Percentiles rank a stretch among this genome's conserved stretches.
Conservation (phyloP, 1,140 invertebrate species). For the Sminthurinus signatus region DNA sequence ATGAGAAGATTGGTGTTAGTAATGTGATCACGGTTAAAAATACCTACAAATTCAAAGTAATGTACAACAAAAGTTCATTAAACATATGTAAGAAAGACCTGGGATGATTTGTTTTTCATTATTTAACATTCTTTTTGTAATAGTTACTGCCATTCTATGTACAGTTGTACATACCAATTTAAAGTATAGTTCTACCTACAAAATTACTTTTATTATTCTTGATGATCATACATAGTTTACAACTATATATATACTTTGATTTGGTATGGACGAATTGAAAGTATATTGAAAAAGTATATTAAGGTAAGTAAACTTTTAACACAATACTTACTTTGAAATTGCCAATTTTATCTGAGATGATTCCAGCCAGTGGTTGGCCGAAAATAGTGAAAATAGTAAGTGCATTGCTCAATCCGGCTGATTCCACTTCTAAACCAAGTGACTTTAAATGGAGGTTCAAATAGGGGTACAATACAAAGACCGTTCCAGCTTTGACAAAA, state of each 20-base stretch:
- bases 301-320: too few species aligned
- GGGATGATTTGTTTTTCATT: background rate
- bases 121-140: background rate
- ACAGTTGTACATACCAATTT: too few species aligned
- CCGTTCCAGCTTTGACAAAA: conserved; percentile 65
- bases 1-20: conserved; percentile 57
- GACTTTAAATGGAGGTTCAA: conserved; percentile 77
- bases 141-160: too few species aligned
- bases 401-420: conserved; percentile 75
- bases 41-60: conserved; percentile 49
- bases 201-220: background rate
- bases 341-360: conserved; percentile 68
- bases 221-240: background rate
- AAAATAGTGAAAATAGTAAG: conserved; percentile 68
- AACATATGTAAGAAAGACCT: background rate
- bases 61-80: background rate
- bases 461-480: conserved; percentile 71
- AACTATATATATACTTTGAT: too few species aligned
- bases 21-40: conserved; percentile 61
- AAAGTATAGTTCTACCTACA: too few species aligned
- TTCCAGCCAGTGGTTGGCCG: conserved; percentile 67
- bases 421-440: conserved; percentile 70
- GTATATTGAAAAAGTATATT: background rate
- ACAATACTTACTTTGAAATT: conserved; percentile 60
- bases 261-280: background rate